Evolutionary conservation across 2,113 vertebrate genomes (phyloP).

Genomic region (Cheirogaleus medius): DNA sequence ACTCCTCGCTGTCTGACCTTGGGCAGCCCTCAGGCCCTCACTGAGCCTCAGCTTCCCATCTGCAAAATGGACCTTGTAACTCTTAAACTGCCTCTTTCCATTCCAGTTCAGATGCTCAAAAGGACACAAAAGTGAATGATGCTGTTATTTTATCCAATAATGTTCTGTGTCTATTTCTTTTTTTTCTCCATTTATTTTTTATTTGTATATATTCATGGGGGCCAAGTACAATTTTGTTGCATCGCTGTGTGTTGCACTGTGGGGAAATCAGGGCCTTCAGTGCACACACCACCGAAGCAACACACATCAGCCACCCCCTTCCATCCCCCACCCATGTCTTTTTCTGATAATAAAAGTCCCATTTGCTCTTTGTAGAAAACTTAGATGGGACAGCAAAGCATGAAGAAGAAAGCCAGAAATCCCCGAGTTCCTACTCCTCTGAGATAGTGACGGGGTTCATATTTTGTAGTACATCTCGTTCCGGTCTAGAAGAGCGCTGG

Average conservation of each 20-base stretch:
- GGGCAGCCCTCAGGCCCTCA: background rate
- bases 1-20: background rate
- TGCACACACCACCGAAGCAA: too few relatives aligned
- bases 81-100: background rate
- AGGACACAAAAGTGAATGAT: background rate
- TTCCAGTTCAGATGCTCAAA: background rate
- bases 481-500: background rate
- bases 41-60: background rate
- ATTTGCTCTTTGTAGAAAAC: slow-evolving; percentile 23
- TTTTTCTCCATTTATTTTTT: too few relatives aligned
- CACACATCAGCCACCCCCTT: too few relatives aligned
- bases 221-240: too few relatives aligned
- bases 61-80: background rate
- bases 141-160: background rate
- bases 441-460: background rate
- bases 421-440: background rate
- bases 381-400: background rate
- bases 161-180: background rate
- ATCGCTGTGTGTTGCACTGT: too few relatives aligned
- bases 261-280: too few relatives aligned
- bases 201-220: too few relatives aligned
- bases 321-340: too few relatives aligned
- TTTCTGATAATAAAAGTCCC: background rate
- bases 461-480: background rate
- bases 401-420: background rate